Conservation (phyloP, 2,888 invertebrate species). For the Uloborus plumipes region DNA sequence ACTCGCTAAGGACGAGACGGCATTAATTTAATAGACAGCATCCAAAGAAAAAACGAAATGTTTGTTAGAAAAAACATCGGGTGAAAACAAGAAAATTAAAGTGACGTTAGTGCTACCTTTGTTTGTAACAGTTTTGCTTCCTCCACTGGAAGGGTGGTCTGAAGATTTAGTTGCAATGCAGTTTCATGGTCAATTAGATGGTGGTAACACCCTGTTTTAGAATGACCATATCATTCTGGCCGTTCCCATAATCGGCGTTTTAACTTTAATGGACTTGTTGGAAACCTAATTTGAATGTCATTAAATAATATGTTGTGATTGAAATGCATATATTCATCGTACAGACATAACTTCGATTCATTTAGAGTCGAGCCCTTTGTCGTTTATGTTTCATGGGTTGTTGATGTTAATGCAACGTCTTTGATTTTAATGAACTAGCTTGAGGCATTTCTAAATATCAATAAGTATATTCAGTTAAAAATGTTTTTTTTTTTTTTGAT, state of each 20-base stretch:
- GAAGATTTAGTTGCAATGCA: constrained; percentile 25
- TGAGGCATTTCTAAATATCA: not conserved
- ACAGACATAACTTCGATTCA: not conserved
- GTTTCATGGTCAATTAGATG: constrained; percentile 56
- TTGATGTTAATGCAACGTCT: not conserved
- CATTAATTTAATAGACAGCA: constrained; percentile 58
- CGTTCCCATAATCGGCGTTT: constrained; percentile 38
- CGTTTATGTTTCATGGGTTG: not conserved
- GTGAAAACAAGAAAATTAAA: constrained; percentile 1
- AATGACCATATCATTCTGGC: constrained; percentile 40
- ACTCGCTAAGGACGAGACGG: constrained; percentile 35
- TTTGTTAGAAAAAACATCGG: constrained; percentile 18
- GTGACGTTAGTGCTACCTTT: constrained; percentile 31
- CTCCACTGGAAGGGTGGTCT: constrained; percentile 51
- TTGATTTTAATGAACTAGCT: constrained; percentile 1
- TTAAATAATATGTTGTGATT: no score
- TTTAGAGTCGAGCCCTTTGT: constrained; percentile 6
- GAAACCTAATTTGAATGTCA: not conserved
- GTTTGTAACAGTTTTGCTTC: constrained; percentile 15
- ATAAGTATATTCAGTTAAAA: no score
- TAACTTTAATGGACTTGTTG: constrained; percentile 23
- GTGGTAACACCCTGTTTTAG: constrained; percentile 50
- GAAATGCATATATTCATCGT: no score
- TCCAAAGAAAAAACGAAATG: constrained; percentile 29
- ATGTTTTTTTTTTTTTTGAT: no score